Evolutionary conservation across 2,797 vertebrate genomes (phyloP).

Genomic region (Rhincodon typus): DNA sequence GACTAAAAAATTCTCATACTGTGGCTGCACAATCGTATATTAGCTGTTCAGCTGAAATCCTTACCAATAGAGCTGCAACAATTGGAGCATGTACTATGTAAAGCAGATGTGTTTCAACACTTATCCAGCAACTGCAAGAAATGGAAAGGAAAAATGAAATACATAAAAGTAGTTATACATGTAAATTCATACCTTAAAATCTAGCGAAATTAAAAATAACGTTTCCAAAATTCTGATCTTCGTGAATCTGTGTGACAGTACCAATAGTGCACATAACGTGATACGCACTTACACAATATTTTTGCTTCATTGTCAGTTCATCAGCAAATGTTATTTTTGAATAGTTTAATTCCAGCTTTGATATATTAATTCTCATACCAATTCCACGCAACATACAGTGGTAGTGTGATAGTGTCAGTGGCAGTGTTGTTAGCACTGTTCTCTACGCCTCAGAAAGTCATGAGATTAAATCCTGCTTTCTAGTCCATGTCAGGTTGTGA

Average conservation of each 20-base stretch:
- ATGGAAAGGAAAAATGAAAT: conserved; percentile 45
- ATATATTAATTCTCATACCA: background rate
- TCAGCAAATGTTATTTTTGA: background rate
- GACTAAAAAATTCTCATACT: background rate
- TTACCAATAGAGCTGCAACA: conserved; percentile 88
- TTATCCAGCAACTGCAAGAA: conserved; percentile 88
- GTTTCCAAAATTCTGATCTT: background rate
- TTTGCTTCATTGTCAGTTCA: background rate
- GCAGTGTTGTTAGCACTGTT: no score
- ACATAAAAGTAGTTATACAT: conserved; percentile 12
- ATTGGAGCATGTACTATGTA: conserved; percentile 95
- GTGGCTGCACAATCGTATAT: background rate
- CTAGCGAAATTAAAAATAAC: conserved; percentile 38
- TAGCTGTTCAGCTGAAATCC: conserved; percentile 44
- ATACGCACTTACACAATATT: background rate
- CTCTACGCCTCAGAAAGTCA: background rate
- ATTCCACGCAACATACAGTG: background rate
- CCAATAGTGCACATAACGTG: background rate
- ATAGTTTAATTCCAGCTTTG: background rate
- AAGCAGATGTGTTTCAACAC: conserved; percentile 87
- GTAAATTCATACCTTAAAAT: background rate
- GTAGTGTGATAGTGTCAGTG: background rate
- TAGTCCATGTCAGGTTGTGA: background rate
- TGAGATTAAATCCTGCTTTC: background rate
- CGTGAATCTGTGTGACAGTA: background rate